Conservation (phyloP, 2,113 vertebrate species). For the Paedocypris sp. region DNA sequence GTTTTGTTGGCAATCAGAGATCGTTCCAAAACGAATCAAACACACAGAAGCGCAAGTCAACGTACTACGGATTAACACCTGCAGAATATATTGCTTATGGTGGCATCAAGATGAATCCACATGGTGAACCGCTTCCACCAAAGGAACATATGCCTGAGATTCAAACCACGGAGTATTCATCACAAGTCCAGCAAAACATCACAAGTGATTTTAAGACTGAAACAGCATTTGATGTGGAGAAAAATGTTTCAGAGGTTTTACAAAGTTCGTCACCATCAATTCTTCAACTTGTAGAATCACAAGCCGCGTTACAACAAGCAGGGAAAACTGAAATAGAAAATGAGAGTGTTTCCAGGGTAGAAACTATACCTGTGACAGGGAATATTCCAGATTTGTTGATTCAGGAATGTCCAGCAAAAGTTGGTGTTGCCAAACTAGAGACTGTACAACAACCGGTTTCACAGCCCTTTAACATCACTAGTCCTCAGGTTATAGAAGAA, state of each 20-base stretch:
- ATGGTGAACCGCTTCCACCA: slow-evolving; percentile 20
- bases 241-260: not conserved
- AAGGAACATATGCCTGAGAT: slow-evolving; percentile 23
- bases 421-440: too few species aligned
- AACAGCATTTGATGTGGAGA: not conserved
- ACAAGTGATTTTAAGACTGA: not conserved
- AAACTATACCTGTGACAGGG: too few species aligned
- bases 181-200: not conserved
- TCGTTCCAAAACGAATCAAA: slow-evolving; percentile 29
- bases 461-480: slow-evolving; percentile 49
- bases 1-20: slow-evolving; percentile 46
- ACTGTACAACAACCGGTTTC: slow-evolving; percentile 44
- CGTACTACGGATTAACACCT: slow-evolving; percentile 60
- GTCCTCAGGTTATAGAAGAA: slow-evolving; percentile 27
- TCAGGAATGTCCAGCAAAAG: too few species aligned
- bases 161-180: slow-evolving; percentile 13
- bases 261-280: too few species aligned
- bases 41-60: slow-evolving; percentile 50
- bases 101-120: slow-evolving; percentile 44
- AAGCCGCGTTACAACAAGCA: slow-evolving; percentile 28
- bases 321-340: slow-evolving; percentile 35
- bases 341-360: too few species aligned
- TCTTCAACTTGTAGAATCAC: too few species aligned
- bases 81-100: slow-evolving; percentile 53
- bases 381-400: too few species aligned